Evolutionary conservation across 2,113 vertebrate species (phyloP).

Genomic region (Ammodytes dubius): DNA sequence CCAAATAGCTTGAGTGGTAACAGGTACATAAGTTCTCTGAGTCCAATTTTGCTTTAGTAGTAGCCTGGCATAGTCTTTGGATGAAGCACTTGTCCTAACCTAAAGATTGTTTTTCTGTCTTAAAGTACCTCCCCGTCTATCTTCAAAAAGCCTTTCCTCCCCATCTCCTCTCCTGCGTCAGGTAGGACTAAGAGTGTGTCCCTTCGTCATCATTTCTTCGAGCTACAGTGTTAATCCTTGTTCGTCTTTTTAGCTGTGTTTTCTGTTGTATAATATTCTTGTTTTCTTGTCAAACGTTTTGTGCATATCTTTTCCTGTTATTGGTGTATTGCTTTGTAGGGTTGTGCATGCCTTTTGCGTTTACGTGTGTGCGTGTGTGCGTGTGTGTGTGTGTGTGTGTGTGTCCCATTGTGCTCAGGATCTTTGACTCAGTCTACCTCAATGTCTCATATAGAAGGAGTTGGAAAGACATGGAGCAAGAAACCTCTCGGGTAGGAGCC

Average conservation of each 20-base stretch:
- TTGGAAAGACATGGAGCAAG: slow-evolving; percentile 90
- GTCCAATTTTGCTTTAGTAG: slow-evolving; percentile 10
- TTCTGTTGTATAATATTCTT: slow-evolving; percentile 2
- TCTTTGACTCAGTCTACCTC: slow-evolving; percentile 92
- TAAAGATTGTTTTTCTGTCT: slow-evolving; percentile 5
- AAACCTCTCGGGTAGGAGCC: slow-evolving; percentile 87
- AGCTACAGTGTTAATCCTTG: slow-evolving; percentile 5
- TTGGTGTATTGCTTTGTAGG: slow-evolving; percentile 41
- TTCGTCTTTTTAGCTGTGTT: slow-evolving; percentile 31
- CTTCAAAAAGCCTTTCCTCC: slow-evolving; percentile 91
- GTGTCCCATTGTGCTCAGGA: slow-evolving; percentile 82
- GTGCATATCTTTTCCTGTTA: slow-evolving; percentile 14
- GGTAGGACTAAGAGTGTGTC: slow-evolving; percentile 73
- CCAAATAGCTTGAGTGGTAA: slow-evolving; percentile 73
- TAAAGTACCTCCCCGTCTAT: slow-evolving; percentile 88
- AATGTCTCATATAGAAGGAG: slow-evolving; percentile 93
- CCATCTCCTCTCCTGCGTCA: slow-evolving; percentile 86
- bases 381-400: slow-evolving; percentile 77
- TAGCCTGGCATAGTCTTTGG: neutral
- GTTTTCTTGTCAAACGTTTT: slow-evolving; percentile 12
- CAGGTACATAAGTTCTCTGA: slow-evolving; percentile 71
- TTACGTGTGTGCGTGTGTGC: slow-evolving; percentile 68
- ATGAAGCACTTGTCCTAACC: slow-evolving; percentile 8
- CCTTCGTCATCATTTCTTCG: neutral
- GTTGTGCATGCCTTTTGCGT: slow-evolving; percentile 27